Percentiles rank a stretch among this genome's conserved stretches.
Evolutionary conservation across 1,140 invertebrate species (phyloP).

Genomic region (Pogonomyrmex barbatus): DNA sequence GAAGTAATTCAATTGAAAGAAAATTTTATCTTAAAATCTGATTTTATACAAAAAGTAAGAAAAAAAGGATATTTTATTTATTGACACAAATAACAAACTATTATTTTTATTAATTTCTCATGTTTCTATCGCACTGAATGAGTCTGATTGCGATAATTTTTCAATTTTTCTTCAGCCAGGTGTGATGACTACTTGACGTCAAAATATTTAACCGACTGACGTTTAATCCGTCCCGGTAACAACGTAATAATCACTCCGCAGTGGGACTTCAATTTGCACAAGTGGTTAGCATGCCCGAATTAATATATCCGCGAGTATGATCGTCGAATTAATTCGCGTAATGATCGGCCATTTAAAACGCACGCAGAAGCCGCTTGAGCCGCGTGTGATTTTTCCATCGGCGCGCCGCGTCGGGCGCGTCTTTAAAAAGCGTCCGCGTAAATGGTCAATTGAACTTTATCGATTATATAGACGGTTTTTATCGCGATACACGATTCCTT

Average conservation of each 20-base stretch:
- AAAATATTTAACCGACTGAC: background rate
- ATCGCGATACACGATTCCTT: slow-evolving; percentile 23
- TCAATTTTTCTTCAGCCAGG: background rate
- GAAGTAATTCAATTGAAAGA: background rate
- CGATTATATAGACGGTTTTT: slow-evolving; percentile 46
- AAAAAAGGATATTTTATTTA: background rate
- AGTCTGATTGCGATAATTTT: background rate
- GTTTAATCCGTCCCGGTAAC: background rate
- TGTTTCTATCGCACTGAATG: background rate
- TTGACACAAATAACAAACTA: background rate
- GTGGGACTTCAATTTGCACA: slow-evolving; percentile 27
- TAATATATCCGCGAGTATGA: slow-evolving; percentile 1
- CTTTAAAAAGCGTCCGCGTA: slow-evolving; percentile 19
- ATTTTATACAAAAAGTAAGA: background rate
- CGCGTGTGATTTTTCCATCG: background rate
- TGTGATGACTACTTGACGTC: slow-evolving; percentile 14
- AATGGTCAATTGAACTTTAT: slow-evolving; percentile 49
- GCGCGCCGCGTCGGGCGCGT: background rate
- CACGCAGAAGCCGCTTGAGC: slow-evolving; percentile 1
- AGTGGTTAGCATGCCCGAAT: slow-evolving; percentile 5
- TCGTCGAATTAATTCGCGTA: slow-evolving; percentile 11
- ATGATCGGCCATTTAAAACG: background rate
- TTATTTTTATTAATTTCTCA: background rate
- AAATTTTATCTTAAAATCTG: background rate
- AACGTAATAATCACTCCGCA: background rate